Evolutionary conservation across 2,888 invertebrate species (phyloP), one percentile per base, ranked within the genome.

Genomic region (Calephelis perditalis): DNA sequence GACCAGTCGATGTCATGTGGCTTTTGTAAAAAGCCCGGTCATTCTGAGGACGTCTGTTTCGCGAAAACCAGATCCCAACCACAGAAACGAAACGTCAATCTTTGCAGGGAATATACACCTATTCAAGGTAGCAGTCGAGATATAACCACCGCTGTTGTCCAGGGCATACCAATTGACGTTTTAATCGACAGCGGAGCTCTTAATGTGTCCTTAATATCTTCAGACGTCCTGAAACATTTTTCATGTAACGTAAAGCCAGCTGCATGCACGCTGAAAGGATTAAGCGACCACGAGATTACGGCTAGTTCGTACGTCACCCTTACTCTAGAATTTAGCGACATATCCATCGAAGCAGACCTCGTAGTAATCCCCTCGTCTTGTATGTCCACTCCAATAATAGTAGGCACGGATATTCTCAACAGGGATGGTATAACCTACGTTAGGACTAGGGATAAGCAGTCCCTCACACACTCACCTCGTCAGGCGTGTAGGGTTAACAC

Each of bases 181-280:
- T 57, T 72, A 3, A 68, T 70, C 9, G 69, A 70, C 52, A 68
- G 65, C 12, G 69, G 71, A 0, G 65, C 68, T 0, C 55, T 62
- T 9, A 56, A n/a, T 40, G 52, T 69, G n/a, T 69, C 68, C 2
- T 40, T 71, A 0, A 66, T 68, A 0, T 67, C 70, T 0, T 56
- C 60, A 0, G 59, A 46, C 2, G 52, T 64, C 10, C 26, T 67
- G 5, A 66, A 67, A 36, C 54, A 67, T 44, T 60, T 67, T 52
- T 15, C 56, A 6, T 58, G 47, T 61, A n/a, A 49, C 10, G 37
- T 47, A 7, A 64, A 58, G 46, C 61, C 62, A 7, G 55, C 12
- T 9, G 40, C 36, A 12, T 61, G 64, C 12, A 49, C 45, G 12
- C 40, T 66, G 43, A 62, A 62, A 40, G 67, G 67, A 9, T 46